Conservation (phyloP, 2,113 vertebrate species). For the Apteryx owenii region DNA sequence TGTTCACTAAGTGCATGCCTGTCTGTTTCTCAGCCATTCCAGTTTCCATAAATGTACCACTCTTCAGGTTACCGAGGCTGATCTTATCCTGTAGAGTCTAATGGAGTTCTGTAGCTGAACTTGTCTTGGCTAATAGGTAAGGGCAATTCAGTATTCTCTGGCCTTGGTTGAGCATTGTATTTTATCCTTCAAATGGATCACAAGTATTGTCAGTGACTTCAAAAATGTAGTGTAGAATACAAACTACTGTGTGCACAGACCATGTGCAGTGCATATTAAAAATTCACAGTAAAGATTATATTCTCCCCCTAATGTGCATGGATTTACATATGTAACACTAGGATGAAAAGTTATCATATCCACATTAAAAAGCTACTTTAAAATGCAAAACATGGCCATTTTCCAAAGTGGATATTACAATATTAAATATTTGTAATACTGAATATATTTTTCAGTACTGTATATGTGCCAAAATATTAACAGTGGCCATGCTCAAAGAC, state of each 20-base stretch:
- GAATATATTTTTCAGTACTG: not conserved
- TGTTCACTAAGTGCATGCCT: not conserved
- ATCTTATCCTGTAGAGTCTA: not conserved
- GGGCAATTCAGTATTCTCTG: not conserved
- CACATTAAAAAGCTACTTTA: not conserved
- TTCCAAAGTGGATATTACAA: not conserved
- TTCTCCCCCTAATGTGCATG: not conserved
- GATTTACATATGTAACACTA: not conserved
- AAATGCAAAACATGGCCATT: not conserved
- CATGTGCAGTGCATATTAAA: not conserved
- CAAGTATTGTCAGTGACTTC: not conserved
- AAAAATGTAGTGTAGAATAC: not conserved
- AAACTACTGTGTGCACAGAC: not conserved
- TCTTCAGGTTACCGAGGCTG: not conserved
- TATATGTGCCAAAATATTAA: not conserved
- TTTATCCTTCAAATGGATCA: not conserved
- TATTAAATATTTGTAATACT: slow-evolving; percentile 20
- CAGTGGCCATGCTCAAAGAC: not conserved
- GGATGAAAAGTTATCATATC: not conserved
- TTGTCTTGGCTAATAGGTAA: not conserved
- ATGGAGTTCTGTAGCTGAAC: not conserved
- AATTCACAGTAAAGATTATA: not conserved
- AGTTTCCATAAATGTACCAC: not conserved
- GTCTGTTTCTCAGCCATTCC: not conserved
- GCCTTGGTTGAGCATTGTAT: not conserved